These are phyloP conservation scores for Sinhomidia bicolor DNA, from an alignment of 2,888 invertebrate genomes.

Conservation along the genomic window DNA sequence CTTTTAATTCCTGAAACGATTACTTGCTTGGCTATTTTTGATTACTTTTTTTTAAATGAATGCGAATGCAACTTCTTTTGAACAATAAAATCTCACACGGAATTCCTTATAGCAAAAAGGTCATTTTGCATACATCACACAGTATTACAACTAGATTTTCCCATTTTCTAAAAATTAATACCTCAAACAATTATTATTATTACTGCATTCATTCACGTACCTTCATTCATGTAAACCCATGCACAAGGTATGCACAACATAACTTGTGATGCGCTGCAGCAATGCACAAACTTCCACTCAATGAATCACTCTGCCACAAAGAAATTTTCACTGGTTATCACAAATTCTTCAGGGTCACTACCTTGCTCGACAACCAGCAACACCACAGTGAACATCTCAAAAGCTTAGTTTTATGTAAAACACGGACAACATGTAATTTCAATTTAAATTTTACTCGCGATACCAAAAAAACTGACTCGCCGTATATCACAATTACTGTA, in stretches of 20 bases:
- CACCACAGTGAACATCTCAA: constrained; percentile 29
- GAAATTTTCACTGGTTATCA: constrained; percentile 38
- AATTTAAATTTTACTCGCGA: constrained; percentile 32
- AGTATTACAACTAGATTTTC: neutral
- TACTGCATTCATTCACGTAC: neutral
- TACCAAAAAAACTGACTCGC: neutral
- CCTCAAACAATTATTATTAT: neutral
- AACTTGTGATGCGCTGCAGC: too few species aligned
- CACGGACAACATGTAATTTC: constrained; percentile 55
- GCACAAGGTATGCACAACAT: neutral
- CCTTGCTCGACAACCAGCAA: constrained; percentile 36
- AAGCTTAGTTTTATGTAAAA: constrained; percentile 22
- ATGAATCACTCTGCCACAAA: neutral
- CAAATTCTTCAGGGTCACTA: constrained; percentile 41
- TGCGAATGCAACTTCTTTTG: too few species aligned
- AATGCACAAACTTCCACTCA: neutral
- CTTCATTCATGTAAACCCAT: neutral
- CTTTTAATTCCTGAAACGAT: too few species aligned
- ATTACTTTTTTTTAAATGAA: too few species aligned
- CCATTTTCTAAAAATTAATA: constrained; percentile 10
- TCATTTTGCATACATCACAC: neutral
- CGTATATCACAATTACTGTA: constrained; percentile 3
- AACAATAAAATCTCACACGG: neutral
- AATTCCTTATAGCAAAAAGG: neutral
- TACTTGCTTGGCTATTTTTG: too few species aligned